Percentiles rank a stretch among this genome's conserved stretches.
These are phyloP conservation scores for Campylorhamphus procurvoides DNA, from an alignment of 2,113 vertebrate genomes.

Conservation along the genomic window DNA sequence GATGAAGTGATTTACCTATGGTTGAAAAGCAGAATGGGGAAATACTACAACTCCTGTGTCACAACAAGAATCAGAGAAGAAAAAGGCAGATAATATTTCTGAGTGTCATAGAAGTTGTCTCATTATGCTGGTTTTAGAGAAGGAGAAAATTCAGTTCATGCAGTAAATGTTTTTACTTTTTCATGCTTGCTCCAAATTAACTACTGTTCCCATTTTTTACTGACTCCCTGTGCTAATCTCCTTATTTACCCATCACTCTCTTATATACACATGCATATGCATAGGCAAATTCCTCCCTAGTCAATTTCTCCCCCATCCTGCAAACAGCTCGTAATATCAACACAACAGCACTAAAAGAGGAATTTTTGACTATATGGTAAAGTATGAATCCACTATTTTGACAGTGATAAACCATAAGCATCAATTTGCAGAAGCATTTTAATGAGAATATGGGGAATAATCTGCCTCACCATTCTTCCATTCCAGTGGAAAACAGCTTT, in stretches of 20 bases:
- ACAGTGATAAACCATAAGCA: background rate
- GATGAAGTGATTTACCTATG: background rate
- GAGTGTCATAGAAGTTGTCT: background rate
- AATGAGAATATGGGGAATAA: background rate
- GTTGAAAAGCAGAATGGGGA: background rate
- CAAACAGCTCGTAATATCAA: background rate
- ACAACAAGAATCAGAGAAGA: background rate
- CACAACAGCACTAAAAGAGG: background rate
- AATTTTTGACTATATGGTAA: background rate
- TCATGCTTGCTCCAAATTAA: background rate
- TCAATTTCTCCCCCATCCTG: background rate
- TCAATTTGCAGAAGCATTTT: background rate
- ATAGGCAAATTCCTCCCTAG: background rate
- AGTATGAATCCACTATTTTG: constrained; percentile 13
- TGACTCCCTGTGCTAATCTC: background rate
- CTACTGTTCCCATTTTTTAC: background rate
- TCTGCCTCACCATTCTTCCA: background rate
- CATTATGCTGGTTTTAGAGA: background rate
- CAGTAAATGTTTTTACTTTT: background rate
- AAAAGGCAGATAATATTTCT: background rate
- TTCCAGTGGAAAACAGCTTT: background rate
- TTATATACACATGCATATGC: background rate
- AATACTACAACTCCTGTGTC: background rate
- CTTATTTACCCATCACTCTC: background rate
- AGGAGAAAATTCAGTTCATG: background rate